phyloP scores from a whole-genome alignment of 2,888 invertebrate genomes.

The Pristionchus maxplancki region DNA sequence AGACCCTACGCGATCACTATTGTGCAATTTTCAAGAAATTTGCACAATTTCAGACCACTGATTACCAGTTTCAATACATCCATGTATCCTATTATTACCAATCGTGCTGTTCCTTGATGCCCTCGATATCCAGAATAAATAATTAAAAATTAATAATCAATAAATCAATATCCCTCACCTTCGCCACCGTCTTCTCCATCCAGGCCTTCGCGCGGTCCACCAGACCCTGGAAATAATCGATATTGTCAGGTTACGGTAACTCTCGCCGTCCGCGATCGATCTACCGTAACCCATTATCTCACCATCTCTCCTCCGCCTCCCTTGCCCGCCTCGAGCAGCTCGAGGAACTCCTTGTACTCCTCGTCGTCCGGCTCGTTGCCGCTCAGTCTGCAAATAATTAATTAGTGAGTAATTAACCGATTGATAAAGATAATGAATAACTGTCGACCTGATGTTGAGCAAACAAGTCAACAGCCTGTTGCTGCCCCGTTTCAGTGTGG shows the following conservation, averaged over 20 bases:
- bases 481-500: no score
- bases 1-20: no score
- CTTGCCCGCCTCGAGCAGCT: conserved; percentile 78
- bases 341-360: conserved; percentile 86
- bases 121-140: conserved; percentile 96
- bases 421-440: not conserved
- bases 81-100: not conserved
- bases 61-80: not conserved
- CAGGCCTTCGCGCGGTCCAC: conserved; percentile 69
- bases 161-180: conserved; percentile 80
- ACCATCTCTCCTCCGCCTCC: conserved; percentile 78
- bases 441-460: no score
- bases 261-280: not conserved
- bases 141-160: not conserved
- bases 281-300: conserved; percentile 19
- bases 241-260: not conserved
- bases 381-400: conserved; percentile 77
- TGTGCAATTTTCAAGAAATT: no score
- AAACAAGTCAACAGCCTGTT: no score
- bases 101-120: conserved; percentile 85
- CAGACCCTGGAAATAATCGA: conserved; percentile 59
- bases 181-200: conserved; percentile 85
- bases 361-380: conserved; percentile 82
- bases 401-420: not conserved
- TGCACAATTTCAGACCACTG: not conserved